These are phyloP conservation scores for Colletes latitarsis DNA, from an alignment of 1,140 invertebrate genomes.

Conservation along the genomic window DNA sequence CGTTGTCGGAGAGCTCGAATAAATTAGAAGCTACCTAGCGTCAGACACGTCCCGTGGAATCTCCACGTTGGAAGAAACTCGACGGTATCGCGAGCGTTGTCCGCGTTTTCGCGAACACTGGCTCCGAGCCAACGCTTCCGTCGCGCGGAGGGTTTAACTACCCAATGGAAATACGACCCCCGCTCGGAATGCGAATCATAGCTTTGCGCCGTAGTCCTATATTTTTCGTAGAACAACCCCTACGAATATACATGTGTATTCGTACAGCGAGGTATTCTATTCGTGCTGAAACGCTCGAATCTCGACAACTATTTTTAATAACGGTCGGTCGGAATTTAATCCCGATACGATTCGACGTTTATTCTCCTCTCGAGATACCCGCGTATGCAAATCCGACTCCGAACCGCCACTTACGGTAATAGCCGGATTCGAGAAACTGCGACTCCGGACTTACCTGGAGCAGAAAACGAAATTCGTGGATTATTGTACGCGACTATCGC, in stretches of 20 bases:
- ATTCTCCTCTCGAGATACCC: no score
- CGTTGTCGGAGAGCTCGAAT: no score
- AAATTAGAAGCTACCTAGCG: not conserved
- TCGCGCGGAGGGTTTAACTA: not conserved
- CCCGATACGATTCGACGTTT: not conserved
- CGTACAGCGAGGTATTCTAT: not conserved
- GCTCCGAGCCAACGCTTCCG: not conserved
- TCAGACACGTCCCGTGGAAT: no score
- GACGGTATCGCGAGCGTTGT: not conserved
- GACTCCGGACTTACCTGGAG: not conserved
- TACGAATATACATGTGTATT: not conserved
- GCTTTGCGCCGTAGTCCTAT: no score
- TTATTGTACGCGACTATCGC: not conserved
- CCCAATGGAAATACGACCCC: not conserved
- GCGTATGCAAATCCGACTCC: constrained; percentile 11
- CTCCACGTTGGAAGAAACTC: not conserved
- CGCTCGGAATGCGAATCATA: constrained; percentile 3
- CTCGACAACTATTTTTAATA: not conserved
- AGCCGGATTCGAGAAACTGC: no score
- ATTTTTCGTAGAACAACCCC: not conserved
- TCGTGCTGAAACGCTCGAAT: not conserved
- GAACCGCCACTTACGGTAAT: not conserved
- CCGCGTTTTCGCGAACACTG: not conserved
- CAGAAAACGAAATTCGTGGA: not conserved
- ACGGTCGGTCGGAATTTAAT: not conserved